phyloP scores from a whole-genome alignment of 2,797 vertebrate genomes.

The Austrolebias charrua region DNA sequence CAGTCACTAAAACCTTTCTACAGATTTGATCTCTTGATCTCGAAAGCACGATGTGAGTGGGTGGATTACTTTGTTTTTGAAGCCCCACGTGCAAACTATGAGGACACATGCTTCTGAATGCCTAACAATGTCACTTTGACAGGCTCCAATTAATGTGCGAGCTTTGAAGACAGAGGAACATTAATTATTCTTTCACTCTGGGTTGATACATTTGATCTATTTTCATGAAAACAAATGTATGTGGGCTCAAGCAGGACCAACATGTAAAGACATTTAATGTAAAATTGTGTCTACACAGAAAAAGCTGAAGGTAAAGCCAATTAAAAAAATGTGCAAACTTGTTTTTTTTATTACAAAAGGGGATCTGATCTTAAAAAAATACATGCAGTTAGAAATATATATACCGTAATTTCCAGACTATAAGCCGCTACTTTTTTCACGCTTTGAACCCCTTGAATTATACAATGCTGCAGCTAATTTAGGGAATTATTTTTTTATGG shows the following conservation, averaged over 20 bases:
- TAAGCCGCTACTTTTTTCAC: too few relatives aligned
- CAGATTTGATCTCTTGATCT: slow-evolving; percentile 59
- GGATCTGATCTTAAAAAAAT: too few relatives aligned
- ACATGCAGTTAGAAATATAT: too few relatives aligned
- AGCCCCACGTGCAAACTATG: slow-evolving; percentile 29
- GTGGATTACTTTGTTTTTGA: slow-evolving; percentile 52
- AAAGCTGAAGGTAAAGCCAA: too few relatives aligned
- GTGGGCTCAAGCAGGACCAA: neutral
- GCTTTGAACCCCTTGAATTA: too few relatives aligned
- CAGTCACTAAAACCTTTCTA: slow-evolving; percentile 58
- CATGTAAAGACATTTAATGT: too few relatives aligned
- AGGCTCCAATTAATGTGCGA: slow-evolving; percentile 3
- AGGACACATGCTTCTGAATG: slow-evolving; percentile 15
- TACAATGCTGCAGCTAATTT: too few relatives aligned
- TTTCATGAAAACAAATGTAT: slow-evolving; percentile 4
- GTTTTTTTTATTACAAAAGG: too few relatives aligned
- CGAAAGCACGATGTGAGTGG: slow-evolving; percentile 44
- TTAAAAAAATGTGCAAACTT: too few relatives aligned
- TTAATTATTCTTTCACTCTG: slow-evolving; percentile 9
- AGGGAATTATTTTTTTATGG: too few relatives aligned
- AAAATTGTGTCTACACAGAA: too few relatives aligned
- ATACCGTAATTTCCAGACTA: too few relatives aligned
- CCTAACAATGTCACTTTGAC: slow-evolving; percentile 18
- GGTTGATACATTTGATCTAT: slow-evolving; percentile 5
- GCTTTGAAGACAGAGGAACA: slow-evolving; percentile 17